Evolutionary conservation across 2,113 vertebrate genomes (phyloP).

Genomic region (Anguilla rostrata): DNA sequence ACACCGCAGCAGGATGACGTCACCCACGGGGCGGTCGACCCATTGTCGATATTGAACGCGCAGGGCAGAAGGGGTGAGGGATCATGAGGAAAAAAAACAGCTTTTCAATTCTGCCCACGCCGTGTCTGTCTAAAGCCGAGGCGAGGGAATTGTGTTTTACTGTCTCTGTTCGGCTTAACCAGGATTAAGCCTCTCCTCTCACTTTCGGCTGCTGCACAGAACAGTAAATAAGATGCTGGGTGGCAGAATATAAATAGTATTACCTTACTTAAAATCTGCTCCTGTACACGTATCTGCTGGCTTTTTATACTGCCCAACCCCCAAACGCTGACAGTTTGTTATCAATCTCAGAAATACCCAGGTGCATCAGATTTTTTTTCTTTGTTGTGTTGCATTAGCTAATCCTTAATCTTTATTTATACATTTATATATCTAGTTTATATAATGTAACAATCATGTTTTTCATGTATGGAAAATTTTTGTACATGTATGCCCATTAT

Average conservation of each 20-base stretch:
- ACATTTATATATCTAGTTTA: too few relatives aligned
- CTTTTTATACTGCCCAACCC: background rate
- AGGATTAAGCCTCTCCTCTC: constrained; percentile 6
- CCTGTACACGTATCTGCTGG: background rate
- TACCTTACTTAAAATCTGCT: background rate
- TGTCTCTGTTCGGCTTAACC: background rate
- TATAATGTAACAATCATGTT: too few relatives aligned
- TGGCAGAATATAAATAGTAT: background rate
- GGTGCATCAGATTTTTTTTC: too few relatives aligned
- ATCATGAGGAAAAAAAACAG: background rate
- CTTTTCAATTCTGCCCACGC: background rate
- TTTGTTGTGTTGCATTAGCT: too few relatives aligned
- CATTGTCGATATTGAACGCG: background rate
- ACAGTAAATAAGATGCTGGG: background rate
- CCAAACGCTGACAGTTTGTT: background rate
- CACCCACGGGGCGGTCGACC: background rate
- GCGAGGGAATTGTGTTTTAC: background rate
- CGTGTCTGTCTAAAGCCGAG: background rate
- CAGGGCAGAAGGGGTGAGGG: background rate
- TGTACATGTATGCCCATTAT: too few relatives aligned
- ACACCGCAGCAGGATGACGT: background rate
- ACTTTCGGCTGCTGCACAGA: background rate
- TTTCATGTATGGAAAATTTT: too few relatives aligned
- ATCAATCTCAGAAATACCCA: too few relatives aligned
- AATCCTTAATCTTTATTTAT: too few relatives aligned